Evolutionary conservation across 2,113 vertebrate genomes (phyloP), one percentile per base, ranked within the genome.

Genomic region (Ornithorhynchus anatinus): DNA sequence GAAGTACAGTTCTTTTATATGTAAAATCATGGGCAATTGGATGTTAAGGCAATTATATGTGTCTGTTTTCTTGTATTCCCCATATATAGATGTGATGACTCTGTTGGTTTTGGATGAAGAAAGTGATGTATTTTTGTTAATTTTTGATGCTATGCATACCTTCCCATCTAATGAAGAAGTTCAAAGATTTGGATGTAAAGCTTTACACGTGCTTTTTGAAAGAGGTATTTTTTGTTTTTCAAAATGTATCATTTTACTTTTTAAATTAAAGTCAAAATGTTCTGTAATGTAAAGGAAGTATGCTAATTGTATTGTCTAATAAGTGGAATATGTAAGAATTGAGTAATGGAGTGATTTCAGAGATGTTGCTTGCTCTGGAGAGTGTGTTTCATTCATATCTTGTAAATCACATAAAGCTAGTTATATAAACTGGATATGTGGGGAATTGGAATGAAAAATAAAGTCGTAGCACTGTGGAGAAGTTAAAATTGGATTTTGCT

Each of bases 41-140:
- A 16, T 67, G 5, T 23, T 53, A 56, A 69, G 69, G 19, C 7
- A 59, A 5, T 22, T 66, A 0, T 39, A 68, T 35, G 56, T 10
- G 56, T 33, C 23, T 12, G 4, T 6, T 8, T 37, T 77, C 69
- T 23, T 89, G 3, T 79, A 81, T 31, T 72, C 19, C 70, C 85
- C 23, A 39, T 78, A 4, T 82, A 63, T 48, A 95, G 94, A 92
- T 53, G 80, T 87, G 82, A 92, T 95, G 74, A 87, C 91, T 58
- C 88, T 96, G 81, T 82, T 95, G 86, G 85, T 98, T 74, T 79
- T 97, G 90, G 95, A 97, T 65, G 95, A 96, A 59, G 95, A 98
- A 8, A 90, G 91, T 19, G 98, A 99, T 72, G 90, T 96, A 59
- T 97, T 99, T 79, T 74, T 92, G 31, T 77, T 98, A 85, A 82